phyloP scores from a whole-genome alignment of 2,888 invertebrate genomes.

The Agrochola litura region DNA sequence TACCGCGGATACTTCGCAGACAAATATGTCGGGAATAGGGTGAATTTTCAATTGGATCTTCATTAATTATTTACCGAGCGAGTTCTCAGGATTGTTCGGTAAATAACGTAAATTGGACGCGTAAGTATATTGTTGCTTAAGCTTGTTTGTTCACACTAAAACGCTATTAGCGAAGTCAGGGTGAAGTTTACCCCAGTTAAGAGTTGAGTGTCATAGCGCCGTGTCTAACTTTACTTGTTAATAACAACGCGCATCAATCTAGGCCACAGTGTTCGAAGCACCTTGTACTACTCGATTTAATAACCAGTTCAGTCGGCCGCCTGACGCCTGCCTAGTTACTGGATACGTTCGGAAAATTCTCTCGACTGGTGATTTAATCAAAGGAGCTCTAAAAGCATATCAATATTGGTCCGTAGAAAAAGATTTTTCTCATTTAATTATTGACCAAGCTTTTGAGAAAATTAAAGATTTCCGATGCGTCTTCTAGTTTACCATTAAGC shows the following conservation, averaged over 20 bases:
- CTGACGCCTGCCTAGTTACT: constrained; percentile 40
- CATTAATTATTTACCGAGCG: constrained; percentile 73
- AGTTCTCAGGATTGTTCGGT: constrained; percentile 67
- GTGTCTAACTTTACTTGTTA: constrained; percentile 59
- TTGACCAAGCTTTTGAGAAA: constrained; percentile 21
- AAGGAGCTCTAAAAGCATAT: constrained; percentile 15
- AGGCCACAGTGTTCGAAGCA: constrained; percentile 47
- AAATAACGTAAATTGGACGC: constrained; percentile 67
- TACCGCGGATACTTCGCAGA: constrained; percentile 74
- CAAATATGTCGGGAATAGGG: constrained; percentile 75
- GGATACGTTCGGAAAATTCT: constrained; percentile 42
- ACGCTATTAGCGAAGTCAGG: constrained; percentile 62
- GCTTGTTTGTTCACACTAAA: constrained; percentile 60
- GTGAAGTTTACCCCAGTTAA: constrained; percentile 64
- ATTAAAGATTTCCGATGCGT: constrained; percentile 26
- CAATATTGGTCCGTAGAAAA: constrained; percentile 23
- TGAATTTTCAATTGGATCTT: constrained; percentile 76
- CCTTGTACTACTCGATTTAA: constrained; percentile 56
- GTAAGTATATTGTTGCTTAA: constrained; percentile 61
- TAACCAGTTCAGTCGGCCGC: constrained; percentile 47
- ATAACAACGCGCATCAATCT: constrained; percentile 58
- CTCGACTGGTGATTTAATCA: constrained; percentile 50
- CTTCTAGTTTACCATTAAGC: constrained; percentile 26
- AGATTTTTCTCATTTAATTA: constrained; percentile 39
- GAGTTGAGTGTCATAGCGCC: constrained; percentile 55